A percentile compares a stretch with the other conserved stretches of the same genome.
phyloP scores from a whole-genome alignment of 2,797 vertebrate genomes.

The Urosaurus nigricauda region DNA sequence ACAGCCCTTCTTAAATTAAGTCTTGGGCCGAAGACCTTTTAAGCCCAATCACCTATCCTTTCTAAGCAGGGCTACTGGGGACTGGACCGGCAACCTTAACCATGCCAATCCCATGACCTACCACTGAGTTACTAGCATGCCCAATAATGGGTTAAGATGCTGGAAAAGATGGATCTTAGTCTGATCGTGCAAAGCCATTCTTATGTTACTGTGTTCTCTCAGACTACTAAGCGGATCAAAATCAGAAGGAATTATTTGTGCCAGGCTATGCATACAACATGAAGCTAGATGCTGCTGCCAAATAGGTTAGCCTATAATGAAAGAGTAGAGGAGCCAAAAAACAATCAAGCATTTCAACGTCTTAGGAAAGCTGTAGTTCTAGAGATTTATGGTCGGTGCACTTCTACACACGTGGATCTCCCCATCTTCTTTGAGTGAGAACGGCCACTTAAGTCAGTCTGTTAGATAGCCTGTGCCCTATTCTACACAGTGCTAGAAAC shows the following conservation, averaged over 20 bases:
- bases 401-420: fast-evolving
- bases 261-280: conserved; percentile 7
- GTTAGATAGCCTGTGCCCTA: background rate
- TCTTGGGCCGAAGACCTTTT: background rate
- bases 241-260: conserved; percentile 18
- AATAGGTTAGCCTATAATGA: conserved; percentile 14
- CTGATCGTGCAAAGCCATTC: background rate
- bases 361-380: conserved; percentile 5
- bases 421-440: fast-evolving
- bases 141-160: background rate
- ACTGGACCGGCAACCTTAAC: background rate
- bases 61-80: background rate
- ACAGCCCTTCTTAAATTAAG: background rate
- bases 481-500: conserved; percentile 47
- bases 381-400: background rate
- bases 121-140: background rate
- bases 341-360: background rate
- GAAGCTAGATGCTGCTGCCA: background rate
- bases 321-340: background rate
- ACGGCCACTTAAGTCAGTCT: background rate
- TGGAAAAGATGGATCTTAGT: background rate
- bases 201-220: conserved; percentile 2
- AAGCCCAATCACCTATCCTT: background rate
- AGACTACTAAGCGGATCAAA: conserved; percentile 17
- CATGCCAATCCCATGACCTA: background rate